Percentiles rank a stretch among this genome's conserved stretches.
phyloP scores from a whole-genome alignment of 2,888 invertebrate genomes.

The Caenorhabditis uteleia region DNA sequence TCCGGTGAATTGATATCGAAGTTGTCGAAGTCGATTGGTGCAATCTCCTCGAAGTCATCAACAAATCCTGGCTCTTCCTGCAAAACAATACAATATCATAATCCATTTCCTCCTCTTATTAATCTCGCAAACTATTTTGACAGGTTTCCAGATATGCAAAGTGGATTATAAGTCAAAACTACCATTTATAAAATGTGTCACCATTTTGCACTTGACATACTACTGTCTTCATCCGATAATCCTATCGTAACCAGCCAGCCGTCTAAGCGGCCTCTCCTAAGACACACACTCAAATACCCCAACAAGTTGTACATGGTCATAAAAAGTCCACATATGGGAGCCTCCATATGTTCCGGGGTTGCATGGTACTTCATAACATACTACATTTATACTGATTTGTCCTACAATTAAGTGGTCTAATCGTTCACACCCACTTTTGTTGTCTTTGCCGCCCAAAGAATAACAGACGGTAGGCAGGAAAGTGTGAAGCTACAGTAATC shows the following conservation, averaged over 20 bases:
- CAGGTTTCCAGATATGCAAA: constrained; percentile 19
- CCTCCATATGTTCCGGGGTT: too few relatives aligned
- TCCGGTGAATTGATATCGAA: constrained; percentile 13
- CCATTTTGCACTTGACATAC: constrained; percentile 43
- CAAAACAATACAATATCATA: constrained; percentile 5
- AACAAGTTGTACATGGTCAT: too few relatives aligned
- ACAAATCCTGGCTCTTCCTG: constrained; percentile 33
- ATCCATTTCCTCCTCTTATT: too few relatives aligned
- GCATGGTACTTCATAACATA: too few relatives aligned
- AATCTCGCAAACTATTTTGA: too few relatives aligned
- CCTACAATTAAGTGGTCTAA: constrained; percentile 43
- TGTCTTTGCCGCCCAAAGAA: constrained; percentile 15
- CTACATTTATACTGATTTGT: constrained; percentile 32
- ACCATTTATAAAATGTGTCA: constrained; percentile 28
- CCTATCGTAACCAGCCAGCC: constrained; percentile 25
- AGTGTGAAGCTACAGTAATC: constrained; percentile 1
- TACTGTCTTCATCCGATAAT: constrained; percentile 32
- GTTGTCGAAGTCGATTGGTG: constrained; percentile 22
- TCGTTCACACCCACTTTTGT: constrained; percentile 33
- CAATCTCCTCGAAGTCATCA: constrained; percentile 48
- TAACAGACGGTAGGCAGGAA: constrained; percentile 25
- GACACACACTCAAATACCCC: too few relatives aligned
- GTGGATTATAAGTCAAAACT: constrained; percentile 23
- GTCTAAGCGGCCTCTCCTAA: too few relatives aligned
- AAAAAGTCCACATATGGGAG: too few relatives aligned